These are phyloP conservation scores for Ruditapes philippinarum DNA, from an alignment of 1,140 invertebrate species.

Conservation along the genomic window DNA sequence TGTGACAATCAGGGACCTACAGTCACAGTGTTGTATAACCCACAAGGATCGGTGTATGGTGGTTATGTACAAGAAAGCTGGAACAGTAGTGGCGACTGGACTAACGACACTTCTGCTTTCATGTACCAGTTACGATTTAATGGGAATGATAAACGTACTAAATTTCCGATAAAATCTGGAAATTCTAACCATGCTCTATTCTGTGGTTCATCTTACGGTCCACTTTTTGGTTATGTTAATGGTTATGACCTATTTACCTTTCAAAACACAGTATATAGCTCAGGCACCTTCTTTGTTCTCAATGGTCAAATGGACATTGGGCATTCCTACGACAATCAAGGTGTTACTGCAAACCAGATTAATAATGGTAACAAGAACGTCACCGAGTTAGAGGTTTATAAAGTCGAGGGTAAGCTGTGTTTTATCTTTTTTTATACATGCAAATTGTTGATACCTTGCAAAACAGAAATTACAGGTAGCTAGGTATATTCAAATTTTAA, in stretches of 20 bases:
- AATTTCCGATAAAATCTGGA: background rate
- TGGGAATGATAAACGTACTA: background rate
- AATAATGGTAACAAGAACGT: conserved; percentile 26
- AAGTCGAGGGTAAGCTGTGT: conserved; percentile 47
- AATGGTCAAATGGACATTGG: conserved; percentile 20
- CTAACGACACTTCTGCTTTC: background rate
- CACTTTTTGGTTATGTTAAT: conserved; percentile 19
- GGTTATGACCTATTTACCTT: conserved; percentile 10
- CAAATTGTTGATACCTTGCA: too few relatives aligned
- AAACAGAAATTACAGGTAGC: too few relatives aligned
- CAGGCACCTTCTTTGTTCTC: background rate
- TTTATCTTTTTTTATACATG: too few relatives aligned
- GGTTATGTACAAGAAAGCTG: too few relatives aligned
- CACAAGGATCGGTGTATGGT: too few relatives aligned
- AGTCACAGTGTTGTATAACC: too few relatives aligned
- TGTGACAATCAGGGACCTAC: too few relatives aligned
- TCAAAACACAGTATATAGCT: background rate
- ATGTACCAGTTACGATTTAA: background rate
- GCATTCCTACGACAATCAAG: conserved; percentile 28
- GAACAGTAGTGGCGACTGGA: background rate
- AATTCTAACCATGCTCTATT: background rate
- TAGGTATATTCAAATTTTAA: too few relatives aligned
- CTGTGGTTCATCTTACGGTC: background rate
- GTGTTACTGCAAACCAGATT: background rate
- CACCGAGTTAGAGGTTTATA: conserved; percentile 53